A percentile compares a stretch with the other conserved stretches of the same genome.
Conservation (phyloP, 2,888 invertebrate genomes). For the Dynastes grantii region DNA sequence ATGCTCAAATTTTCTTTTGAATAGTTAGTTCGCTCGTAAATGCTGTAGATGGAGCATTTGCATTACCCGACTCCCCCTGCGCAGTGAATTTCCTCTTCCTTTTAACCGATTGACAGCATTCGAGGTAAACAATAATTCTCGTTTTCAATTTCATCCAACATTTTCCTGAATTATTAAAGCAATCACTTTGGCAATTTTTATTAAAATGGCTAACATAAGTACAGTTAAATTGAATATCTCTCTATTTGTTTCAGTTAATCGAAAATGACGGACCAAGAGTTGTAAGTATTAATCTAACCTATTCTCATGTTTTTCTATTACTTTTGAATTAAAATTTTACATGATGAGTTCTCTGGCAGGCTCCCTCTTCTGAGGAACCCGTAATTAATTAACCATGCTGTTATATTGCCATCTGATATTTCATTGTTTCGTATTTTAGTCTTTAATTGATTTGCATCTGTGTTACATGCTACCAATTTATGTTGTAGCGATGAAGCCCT, state of each 20-base stretch:
- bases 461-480: background rate
- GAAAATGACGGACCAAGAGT: constrained; percentile 88
- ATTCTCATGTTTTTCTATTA: constrained; percentile 38
- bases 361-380: constrained; percentile 69
- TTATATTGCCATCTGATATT: constrained; percentile 61
- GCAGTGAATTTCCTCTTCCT: constrained; percentile 34
- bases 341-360: constrained; percentile 65
- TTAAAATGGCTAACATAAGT: background rate
- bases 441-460: background rate
- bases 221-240: constrained; percentile 13
- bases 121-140: constrained; percentile 37
- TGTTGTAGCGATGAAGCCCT: constrained; percentile 74
- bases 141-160: constrained; percentile 10
- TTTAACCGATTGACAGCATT: constrained; percentile 18
- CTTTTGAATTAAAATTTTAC: background rate
- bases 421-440: background rate
- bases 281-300: constrained; percentile 77
- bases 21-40: no score
- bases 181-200: background rate
- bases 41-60: no score
- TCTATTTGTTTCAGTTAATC: constrained; percentile 63
- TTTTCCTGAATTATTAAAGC: constrained; percentile 1
- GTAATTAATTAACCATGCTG: constrained; percentile 60
- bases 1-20: no score
- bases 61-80: background rate